A percentile compares a stretch with the other conserved stretches of the same genome.
Evolutionary conservation across 1,140 invertebrate species (phyloP).

Genomic region (Lasioglossum baleicum): DNA sequence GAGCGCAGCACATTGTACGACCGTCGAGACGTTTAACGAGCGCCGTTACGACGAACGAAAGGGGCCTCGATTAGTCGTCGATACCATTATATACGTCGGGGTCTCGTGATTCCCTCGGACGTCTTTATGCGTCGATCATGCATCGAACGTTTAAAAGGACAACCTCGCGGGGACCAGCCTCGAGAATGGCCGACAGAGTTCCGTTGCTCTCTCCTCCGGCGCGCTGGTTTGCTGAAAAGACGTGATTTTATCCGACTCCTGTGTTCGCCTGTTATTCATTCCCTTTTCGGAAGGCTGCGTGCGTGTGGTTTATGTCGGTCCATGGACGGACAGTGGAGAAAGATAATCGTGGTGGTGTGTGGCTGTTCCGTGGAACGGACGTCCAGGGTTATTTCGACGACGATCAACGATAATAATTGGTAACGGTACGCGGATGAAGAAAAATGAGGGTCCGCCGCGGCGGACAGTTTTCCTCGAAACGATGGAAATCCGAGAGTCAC

Average conservation of each 20-base stretch:
- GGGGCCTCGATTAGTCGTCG: conserved; percentile 6
- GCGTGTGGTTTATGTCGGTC: conserved; percentile 41
- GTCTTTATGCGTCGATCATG: conserved; percentile 23
- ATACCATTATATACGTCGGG: background rate
- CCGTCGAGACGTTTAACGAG: conserved; percentile 4
- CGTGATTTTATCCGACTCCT: conserved; percentile 50
- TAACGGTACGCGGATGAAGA: conserved; percentile 50
- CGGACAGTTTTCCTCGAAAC: conserved; percentile 35
- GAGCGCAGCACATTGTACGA: background rate
- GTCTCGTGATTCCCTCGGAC: background rate
- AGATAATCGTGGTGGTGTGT: conserved; percentile 45
- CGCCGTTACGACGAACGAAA: background rate
- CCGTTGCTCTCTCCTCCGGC: background rate
- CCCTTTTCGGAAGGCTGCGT: conserved; percentile 16
- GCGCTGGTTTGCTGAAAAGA: conserved; percentile 9
- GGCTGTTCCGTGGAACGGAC: conserved; percentile 1
- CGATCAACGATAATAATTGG: conserved; percentile 61
- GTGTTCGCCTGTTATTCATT: conserved; percentile 39
- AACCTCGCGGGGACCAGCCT: background rate
- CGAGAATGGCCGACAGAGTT: background rate
- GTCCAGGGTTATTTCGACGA: conserved; percentile 41
- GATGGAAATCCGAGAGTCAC: conserved; percentile 27
- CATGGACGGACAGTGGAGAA: background rate
- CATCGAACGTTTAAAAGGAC: background rate
- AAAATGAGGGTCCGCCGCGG: conserved; percentile 44